These are phyloP conservation scores for Lysandra bellargus DNA, from an alignment of 2,888 invertebrate species.

Conservation along the genomic window DNA sequence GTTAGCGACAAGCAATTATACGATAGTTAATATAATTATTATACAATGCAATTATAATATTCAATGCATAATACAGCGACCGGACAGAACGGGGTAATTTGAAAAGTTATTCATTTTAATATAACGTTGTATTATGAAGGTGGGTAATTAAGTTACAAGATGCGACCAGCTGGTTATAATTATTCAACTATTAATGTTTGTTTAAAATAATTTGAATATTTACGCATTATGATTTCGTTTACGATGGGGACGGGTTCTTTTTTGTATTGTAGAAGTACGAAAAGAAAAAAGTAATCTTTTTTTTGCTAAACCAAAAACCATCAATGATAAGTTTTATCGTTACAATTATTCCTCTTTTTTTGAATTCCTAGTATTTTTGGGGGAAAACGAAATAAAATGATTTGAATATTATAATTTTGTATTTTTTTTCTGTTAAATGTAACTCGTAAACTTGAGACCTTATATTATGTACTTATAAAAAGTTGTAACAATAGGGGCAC, in stretches of 20 bases:
- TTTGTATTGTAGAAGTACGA: not conserved
- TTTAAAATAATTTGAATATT: slow-evolving; percentile 17
- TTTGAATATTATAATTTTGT: not conserved
- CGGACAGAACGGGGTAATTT: not conserved
- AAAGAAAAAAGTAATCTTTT: not conserved
- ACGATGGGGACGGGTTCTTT: not conserved
- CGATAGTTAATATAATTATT: not conserved
- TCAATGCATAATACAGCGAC: not conserved
- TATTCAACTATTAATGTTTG: slow-evolving; percentile 10
- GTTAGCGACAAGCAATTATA: not conserved
- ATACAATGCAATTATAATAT: slow-evolving; percentile 6
- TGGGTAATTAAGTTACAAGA: slow-evolving; percentile 10
- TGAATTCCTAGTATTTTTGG: not conserved
- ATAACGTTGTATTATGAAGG: not conserved
- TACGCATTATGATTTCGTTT: slow-evolving; percentile 14
- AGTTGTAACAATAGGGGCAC: not conserved
- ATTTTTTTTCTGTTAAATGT: not conserved
- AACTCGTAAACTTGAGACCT: not conserved
- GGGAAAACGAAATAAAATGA: not conserved
- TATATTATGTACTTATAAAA: not conserved
- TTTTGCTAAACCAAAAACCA: not conserved
- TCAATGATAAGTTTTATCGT: not conserved
- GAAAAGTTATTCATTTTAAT: slow-evolving; percentile 3
- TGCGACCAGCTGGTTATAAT: slow-evolving; percentile 2
- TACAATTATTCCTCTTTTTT: not conserved